Base-by-base conservation (phyloP, 2,113 vertebrate genomes). In the Probosciger aterrimus region DNA sequence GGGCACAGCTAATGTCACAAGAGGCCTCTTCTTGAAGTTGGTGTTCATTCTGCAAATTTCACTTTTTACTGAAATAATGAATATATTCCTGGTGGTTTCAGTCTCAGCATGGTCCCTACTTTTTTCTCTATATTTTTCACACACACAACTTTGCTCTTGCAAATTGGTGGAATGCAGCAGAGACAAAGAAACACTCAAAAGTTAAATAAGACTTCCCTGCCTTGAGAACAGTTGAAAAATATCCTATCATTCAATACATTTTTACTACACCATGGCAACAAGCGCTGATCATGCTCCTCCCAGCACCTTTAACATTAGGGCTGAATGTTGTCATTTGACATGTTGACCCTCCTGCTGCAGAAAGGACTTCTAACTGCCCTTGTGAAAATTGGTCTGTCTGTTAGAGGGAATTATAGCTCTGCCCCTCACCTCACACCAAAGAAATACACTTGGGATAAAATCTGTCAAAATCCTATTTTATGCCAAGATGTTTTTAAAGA, bases 301-400 rank as follows among this genome's bases (percentile, higher is more conserved):
- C 28, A 46, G 8, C n/a, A 69, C 25, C 35, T 77, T 2, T 47
- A 78, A 70, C 15, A 24, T 20, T 46, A 14, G 14, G 18, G 17
- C 33, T 62, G 30, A 70, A 62, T 62, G 41, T 17, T 84, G 22
- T 46, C 31, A 22, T 71, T n/a, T 53, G 39, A 35, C 9, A 28
- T 18, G 30, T n/a, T 60, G 22, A 25, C 19, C 9, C n/a, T 94
- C 43, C 63, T 92, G 37, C 44, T 91, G 52, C 25, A 89, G 43
- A 81, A 80, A 68, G 20, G 31, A 67, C 4, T 10, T 79, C 31
- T 43, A 82, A 30, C n/a, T 49, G 22, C 6, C 14, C 37, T 16
- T 88, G 33, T 0, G 0, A 81, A 86, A 86, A 59, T 0, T 37
- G 15, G 9, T 68, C 0, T 0, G 37, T 63, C n/a, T 25, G 23